phyloP scores from a whole-genome alignment of 2,797 vertebrate genomes.

The Alcedo quadribrachys region DNA sequence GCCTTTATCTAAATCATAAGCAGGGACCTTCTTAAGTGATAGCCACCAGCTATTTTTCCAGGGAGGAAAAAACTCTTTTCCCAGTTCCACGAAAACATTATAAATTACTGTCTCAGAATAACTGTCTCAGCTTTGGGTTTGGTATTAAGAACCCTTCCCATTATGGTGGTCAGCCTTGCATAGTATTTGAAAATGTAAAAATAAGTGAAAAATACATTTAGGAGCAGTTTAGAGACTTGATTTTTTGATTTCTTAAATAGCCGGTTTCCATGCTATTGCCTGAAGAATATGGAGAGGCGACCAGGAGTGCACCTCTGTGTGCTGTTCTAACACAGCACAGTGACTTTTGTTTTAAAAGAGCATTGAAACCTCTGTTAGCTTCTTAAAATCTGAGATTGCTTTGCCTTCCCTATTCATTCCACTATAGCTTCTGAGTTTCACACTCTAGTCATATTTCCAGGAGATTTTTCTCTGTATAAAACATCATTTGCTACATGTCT shows the following conservation, averaged over 20 bases:
- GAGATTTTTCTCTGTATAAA: background rate
- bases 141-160: background rate
- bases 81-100: background rate
- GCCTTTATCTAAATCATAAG: background rate
- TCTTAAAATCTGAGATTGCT: background rate
- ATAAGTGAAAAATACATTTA: background rate
- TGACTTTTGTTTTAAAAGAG: background rate
- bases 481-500: background rate
- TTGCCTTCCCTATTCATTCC: background rate
- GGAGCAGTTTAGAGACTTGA: background rate
- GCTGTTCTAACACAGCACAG: background rate
- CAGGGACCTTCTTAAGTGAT: background rate
- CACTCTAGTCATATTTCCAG: background rate
- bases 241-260: background rate
- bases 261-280: background rate
- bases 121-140: background rate
- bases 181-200: background rate
- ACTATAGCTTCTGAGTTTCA: background rate
- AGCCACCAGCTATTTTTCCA: background rate
- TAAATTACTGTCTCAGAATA: background rate
- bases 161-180: background rate
- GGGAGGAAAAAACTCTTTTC: background rate
- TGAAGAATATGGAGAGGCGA: background rate
- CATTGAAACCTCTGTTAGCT: background rate
- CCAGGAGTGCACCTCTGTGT: background rate